Evolutionary conservation across 2,113 vertebrate species (phyloP).

Genomic region (Archocentrus centrarchus): DNA sequence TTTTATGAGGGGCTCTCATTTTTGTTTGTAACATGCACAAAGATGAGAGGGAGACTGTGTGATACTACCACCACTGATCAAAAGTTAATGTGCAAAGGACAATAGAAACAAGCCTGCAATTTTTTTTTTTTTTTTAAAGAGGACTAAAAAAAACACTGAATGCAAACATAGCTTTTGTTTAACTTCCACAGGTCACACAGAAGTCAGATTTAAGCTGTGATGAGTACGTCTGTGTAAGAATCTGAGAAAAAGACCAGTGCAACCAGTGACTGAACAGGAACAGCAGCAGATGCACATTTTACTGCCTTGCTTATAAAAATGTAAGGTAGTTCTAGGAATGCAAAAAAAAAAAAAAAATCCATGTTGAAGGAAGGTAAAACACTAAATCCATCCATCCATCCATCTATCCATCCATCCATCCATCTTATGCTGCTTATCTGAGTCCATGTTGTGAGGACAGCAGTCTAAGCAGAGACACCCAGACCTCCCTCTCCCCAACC

Average conservation of each 20-base stretch:
- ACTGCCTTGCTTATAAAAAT: not conserved
- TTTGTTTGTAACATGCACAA: rapidly evolving
- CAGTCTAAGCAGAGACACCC: too few species aligned
- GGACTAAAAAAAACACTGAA: not conserved
- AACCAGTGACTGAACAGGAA: not conserved
- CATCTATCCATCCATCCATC: not conserved
- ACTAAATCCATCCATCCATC: not conserved
- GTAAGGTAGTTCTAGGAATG: not conserved
- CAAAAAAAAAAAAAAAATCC: rapidly evolving
- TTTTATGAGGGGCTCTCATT: not conserved
- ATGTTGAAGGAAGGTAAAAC: too few species aligned
- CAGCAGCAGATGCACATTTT: not conserved
- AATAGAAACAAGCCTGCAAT: too few species aligned
- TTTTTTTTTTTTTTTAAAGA: too few species aligned
- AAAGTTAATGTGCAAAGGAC: not conserved
- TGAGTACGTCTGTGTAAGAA: not conserved
- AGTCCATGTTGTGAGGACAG: too few species aligned
- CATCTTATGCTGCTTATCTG: not conserved
- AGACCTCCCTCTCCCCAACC: too few species aligned
- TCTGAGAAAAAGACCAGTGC: not conserved
- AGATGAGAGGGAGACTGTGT: not conserved
- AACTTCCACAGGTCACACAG: not conserved
- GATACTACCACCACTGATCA: not conserved
- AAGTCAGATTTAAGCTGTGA: not conserved
- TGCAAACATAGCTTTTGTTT: not conserved